Evolutionary conservation across 2,888 invertebrate species (phyloP).

Genomic region (Esperia sulphurella): DNA sequence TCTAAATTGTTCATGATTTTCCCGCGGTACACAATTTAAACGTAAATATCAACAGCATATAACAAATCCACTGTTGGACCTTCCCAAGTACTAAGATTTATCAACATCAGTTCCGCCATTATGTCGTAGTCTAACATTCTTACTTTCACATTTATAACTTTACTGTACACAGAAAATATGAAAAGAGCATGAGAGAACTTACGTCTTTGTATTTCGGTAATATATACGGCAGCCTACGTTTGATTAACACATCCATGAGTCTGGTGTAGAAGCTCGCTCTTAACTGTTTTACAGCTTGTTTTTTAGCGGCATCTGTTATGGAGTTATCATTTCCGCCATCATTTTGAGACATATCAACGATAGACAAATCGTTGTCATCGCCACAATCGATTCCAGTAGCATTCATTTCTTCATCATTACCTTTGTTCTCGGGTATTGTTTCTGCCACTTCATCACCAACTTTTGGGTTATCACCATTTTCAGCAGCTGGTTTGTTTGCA

Average conservation of each 20-base stretch:
- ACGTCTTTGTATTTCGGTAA: slow-evolving; percentile 41
- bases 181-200: slow-evolving; percentile 22
- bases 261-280: slow-evolving; percentile 9
- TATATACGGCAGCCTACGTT: slow-evolving; percentile 28
- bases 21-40: too few relatives aligned
- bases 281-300: not conserved
- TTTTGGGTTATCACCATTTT: not conserved
- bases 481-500: not conserved
- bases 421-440: not conserved
- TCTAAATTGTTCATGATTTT: too few relatives aligned
- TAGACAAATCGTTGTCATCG: not conserved
- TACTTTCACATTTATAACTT: too few relatives aligned
- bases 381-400: not conserved
- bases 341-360: not conserved
- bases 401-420: not conserved
- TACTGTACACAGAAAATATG: too few relatives aligned
- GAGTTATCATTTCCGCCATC: not conserved
- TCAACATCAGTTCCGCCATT: too few relatives aligned
- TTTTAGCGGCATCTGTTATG: not conserved
- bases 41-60: too few relatives aligned
- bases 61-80: too few relatives aligned
- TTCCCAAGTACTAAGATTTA: too few relatives aligned
- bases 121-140: too few relatives aligned
- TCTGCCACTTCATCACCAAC: slow-evolving; percentile 2
- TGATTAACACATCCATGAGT: slow-evolving; percentile 20